phyloP scores from a whole-genome alignment of 2,888 invertebrate species.

The Sepiola atlantica region DNA sequence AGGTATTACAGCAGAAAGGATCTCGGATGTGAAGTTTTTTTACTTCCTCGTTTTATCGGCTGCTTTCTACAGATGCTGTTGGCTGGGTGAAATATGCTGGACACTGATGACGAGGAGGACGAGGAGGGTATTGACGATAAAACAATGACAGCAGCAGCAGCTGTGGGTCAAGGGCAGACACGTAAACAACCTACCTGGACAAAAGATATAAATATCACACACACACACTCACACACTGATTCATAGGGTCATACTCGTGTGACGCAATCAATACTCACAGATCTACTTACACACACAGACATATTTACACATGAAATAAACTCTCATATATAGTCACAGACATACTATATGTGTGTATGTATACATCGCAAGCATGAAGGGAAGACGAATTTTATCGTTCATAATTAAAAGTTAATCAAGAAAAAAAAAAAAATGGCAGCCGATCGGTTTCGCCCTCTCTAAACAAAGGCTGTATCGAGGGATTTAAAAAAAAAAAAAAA shows the following conservation, averaged over 20 bases:
- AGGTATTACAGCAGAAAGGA: constrained; percentile 91
- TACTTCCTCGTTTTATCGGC: constrained; percentile 14
- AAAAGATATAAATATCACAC: not conserved
- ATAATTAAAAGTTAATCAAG: too few species aligned
- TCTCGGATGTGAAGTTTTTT: constrained; percentile 87
- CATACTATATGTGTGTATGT: too few species aligned
- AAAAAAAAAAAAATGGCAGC: too few species aligned
- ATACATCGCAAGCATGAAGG: too few species aligned
- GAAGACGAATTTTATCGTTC: too few species aligned
- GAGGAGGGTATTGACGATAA: not conserved
- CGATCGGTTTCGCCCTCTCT: too few species aligned
- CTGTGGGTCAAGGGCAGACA: constrained; percentile 12
- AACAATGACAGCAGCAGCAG: constrained; percentile 10
- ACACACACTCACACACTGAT: not conserved
- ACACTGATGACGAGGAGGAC: not conserved
- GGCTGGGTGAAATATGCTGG: not conserved
- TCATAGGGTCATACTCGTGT: not conserved
- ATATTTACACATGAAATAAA: not conserved
- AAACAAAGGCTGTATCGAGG: too few species aligned
- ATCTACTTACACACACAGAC: too few species aligned
- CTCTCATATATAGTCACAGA: too few species aligned
- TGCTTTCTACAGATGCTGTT: constrained; percentile 32
- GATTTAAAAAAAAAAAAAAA: too few species aligned
- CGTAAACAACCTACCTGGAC: constrained; percentile 23
- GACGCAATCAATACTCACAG: not conserved